phyloP scores from a whole-genome alignment of 2,113 vertebrate genomes.

The Neodontobutis hainanensis region DNA sequence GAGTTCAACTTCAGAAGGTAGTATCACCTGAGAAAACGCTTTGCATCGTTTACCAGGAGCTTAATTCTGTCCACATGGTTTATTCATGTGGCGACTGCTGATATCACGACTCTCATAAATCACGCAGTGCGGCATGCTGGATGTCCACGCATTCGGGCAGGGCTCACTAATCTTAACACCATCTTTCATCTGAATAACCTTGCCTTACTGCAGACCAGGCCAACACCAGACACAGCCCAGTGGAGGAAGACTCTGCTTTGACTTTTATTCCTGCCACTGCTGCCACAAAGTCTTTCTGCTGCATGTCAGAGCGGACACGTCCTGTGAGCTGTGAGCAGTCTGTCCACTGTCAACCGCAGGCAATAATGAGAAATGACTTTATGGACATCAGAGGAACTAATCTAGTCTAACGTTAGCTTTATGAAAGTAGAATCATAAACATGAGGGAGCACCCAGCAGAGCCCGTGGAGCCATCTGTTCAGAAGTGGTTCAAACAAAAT shows the following conservation, averaged over 20 bases:
- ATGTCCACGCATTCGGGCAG: conserved; percentile 61
- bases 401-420: conserved; percentile 65
- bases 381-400: conserved; percentile 58
- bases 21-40: conserved; percentile 71
- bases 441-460: conserved; percentile 45
- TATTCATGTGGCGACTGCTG: conserved; percentile 79
- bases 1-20: conserved; percentile 45
- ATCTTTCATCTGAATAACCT: conserved; percentile 83
- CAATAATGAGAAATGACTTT: conserved; percentile 59
- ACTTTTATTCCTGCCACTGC: conserved; percentile 62
- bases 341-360: conserved; percentile 43
- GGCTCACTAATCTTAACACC: conserved; percentile 79
- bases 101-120: conserved; percentile 82
- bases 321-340: conserved; percentile 36
- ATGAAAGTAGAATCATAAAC: conserved; percentile 64
- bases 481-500: conserved; percentile 53
- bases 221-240: conserved; percentile 63
- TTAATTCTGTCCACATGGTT: conserved; percentile 81
- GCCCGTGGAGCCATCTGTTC: conserved; percentile 59
- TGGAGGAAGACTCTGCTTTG: conserved; percentile 53
- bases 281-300: conserved; percentile 50
- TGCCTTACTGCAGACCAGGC: conserved; percentile 73
- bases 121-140: conserved; percentile 74
- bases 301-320: conserved; percentile 37
- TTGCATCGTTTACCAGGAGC: conserved; percentile 77